Percentiles rank a stretch among this genome's conserved stretches.
These are phyloP conservation scores for Drosophila sulfurigaster DNA, from an alignment of 1,140 invertebrate species.

Conservation along the genomic window DNA sequence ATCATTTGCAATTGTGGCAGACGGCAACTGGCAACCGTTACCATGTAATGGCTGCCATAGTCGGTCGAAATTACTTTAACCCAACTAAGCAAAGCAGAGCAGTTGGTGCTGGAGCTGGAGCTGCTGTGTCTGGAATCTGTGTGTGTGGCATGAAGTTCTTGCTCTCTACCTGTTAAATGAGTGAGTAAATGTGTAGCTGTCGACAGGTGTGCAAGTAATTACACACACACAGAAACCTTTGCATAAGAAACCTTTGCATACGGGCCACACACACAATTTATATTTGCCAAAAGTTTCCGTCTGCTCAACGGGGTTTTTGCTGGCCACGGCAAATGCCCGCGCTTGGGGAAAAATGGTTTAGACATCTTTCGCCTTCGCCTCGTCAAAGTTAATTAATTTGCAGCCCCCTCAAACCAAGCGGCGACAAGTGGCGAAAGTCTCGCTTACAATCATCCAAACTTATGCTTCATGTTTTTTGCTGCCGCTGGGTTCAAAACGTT, in stretches of 20 bases:
- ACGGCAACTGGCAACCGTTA: slow-evolving; percentile 46
- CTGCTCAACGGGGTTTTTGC: slow-evolving; percentile 38
- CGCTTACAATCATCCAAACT: slow-evolving; percentile 42
- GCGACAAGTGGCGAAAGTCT: slow-evolving; percentile 54
- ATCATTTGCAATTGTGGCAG: slow-evolving; percentile 83
- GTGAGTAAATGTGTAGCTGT: slow-evolving; percentile 81
- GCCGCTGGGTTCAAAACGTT: neutral
- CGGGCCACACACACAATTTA: slow-evolving; percentile 69
- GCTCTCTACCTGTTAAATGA: slow-evolving; percentile 70
- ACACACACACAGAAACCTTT: slow-evolving; percentile 61
- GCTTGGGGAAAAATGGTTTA: slow-evolving; percentile 71
- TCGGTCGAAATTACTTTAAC: slow-evolving; percentile 78
- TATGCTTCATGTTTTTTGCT: neutral
- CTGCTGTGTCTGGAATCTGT: slow-evolving; percentile 33
- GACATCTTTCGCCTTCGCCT: slow-evolving; percentile 64
- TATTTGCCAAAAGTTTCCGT: slow-evolving; percentile 73
- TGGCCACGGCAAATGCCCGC: neutral
- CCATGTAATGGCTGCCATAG: slow-evolving; percentile 70
- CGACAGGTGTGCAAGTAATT: slow-evolving; percentile 83
- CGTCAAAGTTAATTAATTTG: slow-evolving; percentile 83
- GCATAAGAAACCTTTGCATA: slow-evolving; percentile 66
- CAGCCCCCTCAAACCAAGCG: slow-evolving; percentile 37
- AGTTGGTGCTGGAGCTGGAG: neutral
- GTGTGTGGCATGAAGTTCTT: neutral
- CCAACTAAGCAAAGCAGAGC: slow-evolving; percentile 26